A percentile compares a stretch with the other conserved stretches of the same genome.
These are phyloP conservation scores for Hypotaenidia philippensis DNA, from an alignment of 2,797 vertebrate species.

Conservation along the genomic window DNA sequence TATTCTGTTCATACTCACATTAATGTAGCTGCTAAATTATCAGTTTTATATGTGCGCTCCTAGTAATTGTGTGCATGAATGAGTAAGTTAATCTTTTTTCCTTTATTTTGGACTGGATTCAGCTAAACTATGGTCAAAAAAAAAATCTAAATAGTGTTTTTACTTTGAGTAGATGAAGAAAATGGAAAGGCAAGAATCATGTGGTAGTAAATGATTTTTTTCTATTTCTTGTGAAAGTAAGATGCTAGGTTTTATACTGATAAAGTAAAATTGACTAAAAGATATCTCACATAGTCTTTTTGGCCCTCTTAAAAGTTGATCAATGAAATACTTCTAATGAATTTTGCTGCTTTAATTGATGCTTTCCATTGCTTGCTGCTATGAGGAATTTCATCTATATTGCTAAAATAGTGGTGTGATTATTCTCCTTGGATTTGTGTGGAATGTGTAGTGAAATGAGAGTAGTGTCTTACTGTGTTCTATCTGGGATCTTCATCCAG, in stretches of 20 bases:
- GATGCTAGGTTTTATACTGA: neutral
- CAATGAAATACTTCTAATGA: neutral
- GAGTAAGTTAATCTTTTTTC: neutral
- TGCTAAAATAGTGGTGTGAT: neutral
- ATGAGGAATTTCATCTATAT: neutral
- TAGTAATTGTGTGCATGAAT: neutral
- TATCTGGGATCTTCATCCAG: neutral
- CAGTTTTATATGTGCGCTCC: neutral
- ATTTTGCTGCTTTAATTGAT: neutral
- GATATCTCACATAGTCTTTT: neutral
- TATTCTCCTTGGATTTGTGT: neutral
- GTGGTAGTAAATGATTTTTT: neutral
- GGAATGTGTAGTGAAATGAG: neutral
- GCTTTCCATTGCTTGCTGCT: neutral
- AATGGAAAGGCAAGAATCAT: neutral
- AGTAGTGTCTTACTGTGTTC: rapidly evolving
- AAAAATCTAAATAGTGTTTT: neutral
- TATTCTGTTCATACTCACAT: neutral
- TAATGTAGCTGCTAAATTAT: neutral
- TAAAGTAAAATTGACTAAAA: neutral
- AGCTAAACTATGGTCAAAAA: neutral
- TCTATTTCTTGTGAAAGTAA: neutral
- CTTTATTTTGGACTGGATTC: neutral
- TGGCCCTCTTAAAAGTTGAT: neutral
- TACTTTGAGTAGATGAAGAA: neutral